Conservation (phyloP, 2,797 vertebrate genomes). For the Macropodus opercularis region DNA sequence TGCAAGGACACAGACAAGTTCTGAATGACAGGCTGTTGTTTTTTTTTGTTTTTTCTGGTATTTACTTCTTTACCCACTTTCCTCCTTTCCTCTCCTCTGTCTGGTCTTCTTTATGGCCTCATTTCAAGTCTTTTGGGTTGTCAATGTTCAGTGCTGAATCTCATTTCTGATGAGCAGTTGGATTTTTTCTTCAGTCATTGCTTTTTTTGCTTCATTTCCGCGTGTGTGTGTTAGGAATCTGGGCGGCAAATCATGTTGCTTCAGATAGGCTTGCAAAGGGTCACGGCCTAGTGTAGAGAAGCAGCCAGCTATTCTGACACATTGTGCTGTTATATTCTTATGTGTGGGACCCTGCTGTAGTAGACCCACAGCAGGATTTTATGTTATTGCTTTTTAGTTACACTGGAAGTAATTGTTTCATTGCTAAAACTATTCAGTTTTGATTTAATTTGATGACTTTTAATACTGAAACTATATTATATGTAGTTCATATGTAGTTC, state of each 20-base stretch:
- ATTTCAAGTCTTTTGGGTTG: no score
- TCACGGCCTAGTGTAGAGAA: not conserved
- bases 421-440: no score
- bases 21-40: no score
- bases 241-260: constrained; percentile 13
- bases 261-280: constrained; percentile 10
- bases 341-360: not conserved
- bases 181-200: not conserved
- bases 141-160: no score
- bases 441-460: no score
- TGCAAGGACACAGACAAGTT: constrained; percentile 42
- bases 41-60: no score
- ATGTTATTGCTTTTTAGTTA: no score
- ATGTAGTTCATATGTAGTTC: no score
- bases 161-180: no score
- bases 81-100: not conserved
- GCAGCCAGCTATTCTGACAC: not conserved
- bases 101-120: not conserved
- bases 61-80: not conserved
- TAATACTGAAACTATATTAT: no score
- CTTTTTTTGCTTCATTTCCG: not conserved
- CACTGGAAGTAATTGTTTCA: no score
- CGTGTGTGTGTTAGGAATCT: not conserved
- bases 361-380: not conserved
- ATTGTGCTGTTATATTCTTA: not conserved